Conservation (phyloP, 2,113 vertebrate genomes). For the Sorex araneus region DNA sequence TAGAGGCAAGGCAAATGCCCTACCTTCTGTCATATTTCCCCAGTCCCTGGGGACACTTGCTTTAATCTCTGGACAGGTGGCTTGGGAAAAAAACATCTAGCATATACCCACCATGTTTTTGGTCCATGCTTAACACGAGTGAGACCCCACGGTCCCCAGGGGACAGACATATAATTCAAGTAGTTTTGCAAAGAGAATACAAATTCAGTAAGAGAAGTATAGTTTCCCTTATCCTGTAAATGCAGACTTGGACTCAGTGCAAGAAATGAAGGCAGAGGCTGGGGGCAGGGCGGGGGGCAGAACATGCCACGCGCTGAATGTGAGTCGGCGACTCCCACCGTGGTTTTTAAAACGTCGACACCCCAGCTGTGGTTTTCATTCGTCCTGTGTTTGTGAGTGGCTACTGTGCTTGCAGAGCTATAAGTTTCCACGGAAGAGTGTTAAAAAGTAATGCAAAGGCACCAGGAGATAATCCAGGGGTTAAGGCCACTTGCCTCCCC, state of each 20-base stretch:
- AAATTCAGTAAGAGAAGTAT: neutral
- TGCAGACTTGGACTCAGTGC: neutral
- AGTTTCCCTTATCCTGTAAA: neutral
- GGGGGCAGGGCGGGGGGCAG: neutral
- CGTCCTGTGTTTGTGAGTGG: neutral
- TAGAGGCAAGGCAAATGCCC: no score
- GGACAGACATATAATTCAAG: conserved; percentile 42
- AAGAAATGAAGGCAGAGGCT: neutral
- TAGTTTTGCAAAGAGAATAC: conserved; percentile 53
- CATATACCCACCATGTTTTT: conserved; percentile 5
- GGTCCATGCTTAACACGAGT: conserved; percentile 17
- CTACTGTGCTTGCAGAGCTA: neutral
- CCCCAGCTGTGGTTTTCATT: neutral
- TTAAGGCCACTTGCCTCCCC: no score
- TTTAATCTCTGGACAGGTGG: neutral
- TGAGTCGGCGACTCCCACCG: neutral
- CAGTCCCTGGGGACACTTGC: no score
- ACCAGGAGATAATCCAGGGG: no score
- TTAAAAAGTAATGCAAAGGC: neutral
- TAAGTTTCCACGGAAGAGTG: neutral
- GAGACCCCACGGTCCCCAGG: neutral
- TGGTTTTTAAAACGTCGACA: conserved; percentile 1
- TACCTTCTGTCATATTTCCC: no score
- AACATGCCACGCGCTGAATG: neutral
- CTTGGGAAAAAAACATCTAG: neutral